These are phyloP conservation scores for Spea multiplicata DNA, from an alignment of 2,113 vertebrate species.

Conservation along the genomic window DNA sequence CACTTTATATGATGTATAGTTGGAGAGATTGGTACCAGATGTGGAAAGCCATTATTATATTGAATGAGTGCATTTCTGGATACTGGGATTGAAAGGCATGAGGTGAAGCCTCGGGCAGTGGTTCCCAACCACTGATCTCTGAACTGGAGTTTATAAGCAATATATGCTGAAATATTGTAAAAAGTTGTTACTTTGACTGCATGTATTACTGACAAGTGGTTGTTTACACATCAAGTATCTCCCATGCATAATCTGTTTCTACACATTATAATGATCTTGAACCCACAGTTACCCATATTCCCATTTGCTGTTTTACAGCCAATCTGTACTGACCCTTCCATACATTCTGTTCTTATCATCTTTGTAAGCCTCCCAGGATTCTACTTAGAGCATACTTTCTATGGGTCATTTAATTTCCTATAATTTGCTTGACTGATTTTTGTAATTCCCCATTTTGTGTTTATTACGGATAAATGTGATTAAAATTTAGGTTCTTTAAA, in stretches of 20 bases:
- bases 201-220: not conserved
- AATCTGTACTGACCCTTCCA: not conserved
- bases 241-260: not conserved
- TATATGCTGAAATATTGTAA: not conserved
- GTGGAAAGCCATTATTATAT: conserved; percentile 6
- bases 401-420: conserved; percentile 16
- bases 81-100: conserved; percentile 8
- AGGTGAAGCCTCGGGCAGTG: conserved; percentile 22
- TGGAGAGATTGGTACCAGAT: not conserved
- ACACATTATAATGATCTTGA: not conserved
- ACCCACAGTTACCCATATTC: not conserved
- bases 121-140: conserved; percentile 31
- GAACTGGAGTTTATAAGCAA: not conserved
- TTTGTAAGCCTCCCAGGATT: not conserved
- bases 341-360: not conserved
- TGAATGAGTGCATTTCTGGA: conserved; percentile 15
- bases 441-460: not conserved
- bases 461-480: not conserved
- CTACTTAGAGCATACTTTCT: not conserved
- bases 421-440: conserved; percentile 9
- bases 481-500: not conserved
- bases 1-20: conserved; percentile 20
- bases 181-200: not conserved
- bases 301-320: not conserved
- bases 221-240: not conserved